A percentile compares a stretch with the other conserved stretches of the same genome.
Evolutionary conservation across 2,888 invertebrate species (phyloP).

Genomic region (Dryadula phaetusa): DNA sequence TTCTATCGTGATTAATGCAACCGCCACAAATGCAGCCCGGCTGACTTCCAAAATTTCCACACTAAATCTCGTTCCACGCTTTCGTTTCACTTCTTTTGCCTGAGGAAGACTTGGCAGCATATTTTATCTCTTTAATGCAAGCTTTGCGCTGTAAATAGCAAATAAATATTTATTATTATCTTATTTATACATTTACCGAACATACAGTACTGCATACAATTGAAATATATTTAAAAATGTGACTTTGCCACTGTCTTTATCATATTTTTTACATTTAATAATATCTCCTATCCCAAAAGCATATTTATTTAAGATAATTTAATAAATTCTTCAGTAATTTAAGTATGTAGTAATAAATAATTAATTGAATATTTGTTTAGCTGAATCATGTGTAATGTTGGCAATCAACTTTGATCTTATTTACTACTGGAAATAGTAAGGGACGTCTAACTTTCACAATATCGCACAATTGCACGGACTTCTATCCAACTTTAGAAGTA

Average conservation of each 20-base stretch:
- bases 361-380: no score
- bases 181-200: constrained; percentile 19
- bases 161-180: constrained; percentile 49
- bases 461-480: constrained; percentile 60
- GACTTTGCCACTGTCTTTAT: no score
- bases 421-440: constrained; percentile 19
- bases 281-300: no score
- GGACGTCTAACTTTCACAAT: constrained; percentile 63
- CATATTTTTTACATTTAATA: no score
- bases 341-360: no score
- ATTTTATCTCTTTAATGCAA: constrained; percentile 80
- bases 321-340: no score
- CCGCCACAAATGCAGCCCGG: constrained; percentile 74
- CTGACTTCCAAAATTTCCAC: constrained; percentile 83
- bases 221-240: no score
- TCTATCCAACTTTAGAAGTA: constrained; percentile 62
- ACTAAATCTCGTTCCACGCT: constrained; percentile 68
- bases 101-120: constrained; percentile 79
- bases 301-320: no score
- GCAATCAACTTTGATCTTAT: constrained; percentile 16
- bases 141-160: constrained; percentile 75
- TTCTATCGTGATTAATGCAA: constrained; percentile 78
- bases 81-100: constrained; percentile 81
- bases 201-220: no score
- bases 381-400: neutral